Evolutionary conservation across 2,797 vertebrate species (phyloP).

Genomic region (Xyrichtys novacula): DNA sequence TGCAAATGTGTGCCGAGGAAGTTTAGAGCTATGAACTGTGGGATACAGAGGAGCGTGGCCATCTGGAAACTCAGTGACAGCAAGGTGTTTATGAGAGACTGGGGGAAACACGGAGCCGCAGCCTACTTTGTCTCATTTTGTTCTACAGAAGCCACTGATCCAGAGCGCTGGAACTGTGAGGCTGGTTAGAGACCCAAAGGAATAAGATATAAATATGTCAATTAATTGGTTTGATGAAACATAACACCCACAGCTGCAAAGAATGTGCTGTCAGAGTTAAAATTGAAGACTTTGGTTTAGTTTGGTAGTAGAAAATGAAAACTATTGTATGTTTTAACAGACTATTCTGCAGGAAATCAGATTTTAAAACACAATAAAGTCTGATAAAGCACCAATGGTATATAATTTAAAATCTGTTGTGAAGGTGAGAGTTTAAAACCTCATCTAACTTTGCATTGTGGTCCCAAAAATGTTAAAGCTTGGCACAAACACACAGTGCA

Average conservation of each 20-base stretch:
- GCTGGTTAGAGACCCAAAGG: constrained; percentile 31
- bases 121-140: constrained; percentile 64
- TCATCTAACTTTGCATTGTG: not conserved
- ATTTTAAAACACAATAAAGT: not conserved
- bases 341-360: not conserved
- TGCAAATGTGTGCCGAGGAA: constrained; percentile 77
- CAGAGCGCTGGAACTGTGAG: constrained; percentile 42
- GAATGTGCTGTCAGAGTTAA: constrained; percentile 6
- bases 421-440: not conserved
- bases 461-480: too few species aligned
- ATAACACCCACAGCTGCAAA: constrained; percentile 25
- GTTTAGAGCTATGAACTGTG: constrained; percentile 73
- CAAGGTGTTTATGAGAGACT: constrained; percentile 70
- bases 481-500: too few species aligned
- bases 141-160: constrained; percentile 60
- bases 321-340: not conserved
- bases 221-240: constrained; percentile 28
- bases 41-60: constrained; percentile 72
- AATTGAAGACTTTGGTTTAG: not conserved
- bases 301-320: not conserved
- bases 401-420: not conserved
- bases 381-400: not conserved
- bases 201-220: constrained; percentile 30
- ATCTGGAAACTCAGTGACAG: constrained; percentile 82
- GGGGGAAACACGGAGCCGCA: constrained; percentile 61